Evolutionary conservation across 1,140 invertebrate genomes (phyloP).

Genomic region (Rhopalosiphum padi): DNA sequence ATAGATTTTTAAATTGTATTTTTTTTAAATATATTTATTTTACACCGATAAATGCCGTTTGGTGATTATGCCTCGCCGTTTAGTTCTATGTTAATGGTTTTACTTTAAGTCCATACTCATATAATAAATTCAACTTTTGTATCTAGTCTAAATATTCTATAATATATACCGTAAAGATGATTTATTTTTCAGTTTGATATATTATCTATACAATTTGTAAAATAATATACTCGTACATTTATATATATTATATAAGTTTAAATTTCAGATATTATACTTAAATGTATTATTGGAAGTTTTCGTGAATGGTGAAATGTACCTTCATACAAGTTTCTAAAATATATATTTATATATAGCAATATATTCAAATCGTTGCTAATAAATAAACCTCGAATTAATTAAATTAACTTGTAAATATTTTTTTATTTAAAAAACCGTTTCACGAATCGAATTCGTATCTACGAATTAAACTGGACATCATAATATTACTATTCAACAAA

Average conservation of each 20-base stretch:
- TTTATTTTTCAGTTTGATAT: not conserved
- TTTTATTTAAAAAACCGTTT: not conserved
- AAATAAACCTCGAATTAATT: not conserved
- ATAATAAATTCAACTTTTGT: not conserved
- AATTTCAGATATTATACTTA: not conserved
- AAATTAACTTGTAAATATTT: not conserved
- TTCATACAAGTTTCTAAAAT: not conserved
- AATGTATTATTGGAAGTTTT: not conserved
- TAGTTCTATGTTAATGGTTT: not conserved
- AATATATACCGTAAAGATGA: not conserved
- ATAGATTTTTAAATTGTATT: too few species aligned
- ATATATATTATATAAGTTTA: not conserved
- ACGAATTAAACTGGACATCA: not conserved
- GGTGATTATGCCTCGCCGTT: not conserved
- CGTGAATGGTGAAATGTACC: not conserved
- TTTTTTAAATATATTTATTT: too few species aligned
- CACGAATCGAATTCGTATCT: not conserved
- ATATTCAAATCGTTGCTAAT: not conserved
- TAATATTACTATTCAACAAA: constrained; percentile 14
- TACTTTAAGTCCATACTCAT: not conserved
- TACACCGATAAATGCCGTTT: not conserved
- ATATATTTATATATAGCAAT: not conserved
- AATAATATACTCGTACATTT: too few species aligned
- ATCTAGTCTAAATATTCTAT: not conserved
- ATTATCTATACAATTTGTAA: not conserved